phyloP scores from a whole-genome alignment of 2,113 vertebrate species.

The Agapornis roseicollis region DNA sequence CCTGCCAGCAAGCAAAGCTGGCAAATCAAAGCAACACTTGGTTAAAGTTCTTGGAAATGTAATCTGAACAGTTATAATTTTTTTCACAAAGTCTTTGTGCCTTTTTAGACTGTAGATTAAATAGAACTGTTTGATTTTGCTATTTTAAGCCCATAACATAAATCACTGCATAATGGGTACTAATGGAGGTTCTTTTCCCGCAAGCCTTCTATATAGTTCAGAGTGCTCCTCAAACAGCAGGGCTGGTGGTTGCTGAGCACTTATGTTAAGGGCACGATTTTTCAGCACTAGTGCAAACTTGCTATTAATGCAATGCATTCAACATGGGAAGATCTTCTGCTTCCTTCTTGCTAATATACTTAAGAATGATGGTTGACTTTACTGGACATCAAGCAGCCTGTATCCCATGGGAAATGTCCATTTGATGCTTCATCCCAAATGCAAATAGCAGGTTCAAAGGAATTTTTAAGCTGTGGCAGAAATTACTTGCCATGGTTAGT shows the following conservation, averaged over 20 bases:
- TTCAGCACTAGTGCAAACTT: constrained; percentile 32
- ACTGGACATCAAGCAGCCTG: not conserved
- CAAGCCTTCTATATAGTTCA: constrained; percentile 32
- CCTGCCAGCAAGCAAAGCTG: constrained; percentile 31
- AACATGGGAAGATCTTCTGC: not conserved
- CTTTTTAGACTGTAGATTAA: constrained; percentile 67
- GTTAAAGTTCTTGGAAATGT: constrained; percentile 31
- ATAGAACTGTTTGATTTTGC: constrained; percentile 12
- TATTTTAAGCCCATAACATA: constrained; percentile 29
- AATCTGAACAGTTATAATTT: constrained; percentile 20
- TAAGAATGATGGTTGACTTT: not conserved
- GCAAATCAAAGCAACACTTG: constrained; percentile 3
- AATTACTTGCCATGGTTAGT: not conserved
- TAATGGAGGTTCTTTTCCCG: not conserved
- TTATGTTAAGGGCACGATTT: constrained; percentile 58
- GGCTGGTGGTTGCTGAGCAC: constrained; percentile 44
- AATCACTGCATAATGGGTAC: constrained; percentile 48
- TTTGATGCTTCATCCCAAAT: constrained; percentile 23
- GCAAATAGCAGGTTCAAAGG: constrained; percentile 11
- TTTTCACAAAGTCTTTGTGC: constrained; percentile 63
- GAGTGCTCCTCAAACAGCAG: constrained; percentile 21
- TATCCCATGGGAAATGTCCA: not conserved
- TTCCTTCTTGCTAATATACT: constrained; percentile 6
- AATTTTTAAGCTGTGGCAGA: not conserved
- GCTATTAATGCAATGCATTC: constrained; percentile 7